Evolutionary conservation across 2,113 vertebrate species (phyloP), one percentile per base, ranked within the genome.

Genomic region (human): DNA sequence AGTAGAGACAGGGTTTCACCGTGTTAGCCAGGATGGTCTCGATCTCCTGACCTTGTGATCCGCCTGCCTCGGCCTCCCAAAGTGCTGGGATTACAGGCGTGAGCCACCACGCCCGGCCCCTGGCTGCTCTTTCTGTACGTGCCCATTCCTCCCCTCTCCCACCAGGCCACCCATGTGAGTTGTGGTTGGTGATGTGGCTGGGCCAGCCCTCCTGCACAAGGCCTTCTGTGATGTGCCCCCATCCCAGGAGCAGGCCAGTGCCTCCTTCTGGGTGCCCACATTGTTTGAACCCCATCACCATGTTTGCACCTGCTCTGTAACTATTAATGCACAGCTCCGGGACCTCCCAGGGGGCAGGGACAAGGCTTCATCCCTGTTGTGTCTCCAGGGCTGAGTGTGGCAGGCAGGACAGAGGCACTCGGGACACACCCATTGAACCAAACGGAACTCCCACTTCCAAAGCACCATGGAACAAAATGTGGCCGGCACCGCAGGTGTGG

Each of bases 181-280:
- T 5, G 2, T 2, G 43, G 82, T 2, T 70, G 64, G 52, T 80
- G 45, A 8, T 3, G 11, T 2, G 6, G 1, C 16, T 2, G 5
- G 17, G 35, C 20, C 1, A 0, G 3, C 57, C 55, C 18, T 35
- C 48, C 23, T 43, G 70, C 18, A 35, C 88, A 32, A 18, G 5
- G 4, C 32, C 11, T n/a, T 25, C 61, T 0, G 43, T 4, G 64
- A 30, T 0, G 1, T 6, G 2, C 40, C 14, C 45, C 59, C 52
- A 1, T 4, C 4, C 35, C 18, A 0, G 6, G 25, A 13, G 23
- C 23, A 0, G 22, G 10, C 1, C 3, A 1, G 4, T 5, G 2
- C 45, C 11, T 40, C 61, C 57, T 55, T 38, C 55, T 40, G 73
- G 64, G 73, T 5, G 9, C 13, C 35, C 11, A 18, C 81, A 1